Percentiles rank a stretch among this genome's conserved stretches.
These are phyloP conservation scores for Geotrupes spiniger DNA, from an alignment of 2,888 invertebrate species.

Conservation along the genomic window DNA sequence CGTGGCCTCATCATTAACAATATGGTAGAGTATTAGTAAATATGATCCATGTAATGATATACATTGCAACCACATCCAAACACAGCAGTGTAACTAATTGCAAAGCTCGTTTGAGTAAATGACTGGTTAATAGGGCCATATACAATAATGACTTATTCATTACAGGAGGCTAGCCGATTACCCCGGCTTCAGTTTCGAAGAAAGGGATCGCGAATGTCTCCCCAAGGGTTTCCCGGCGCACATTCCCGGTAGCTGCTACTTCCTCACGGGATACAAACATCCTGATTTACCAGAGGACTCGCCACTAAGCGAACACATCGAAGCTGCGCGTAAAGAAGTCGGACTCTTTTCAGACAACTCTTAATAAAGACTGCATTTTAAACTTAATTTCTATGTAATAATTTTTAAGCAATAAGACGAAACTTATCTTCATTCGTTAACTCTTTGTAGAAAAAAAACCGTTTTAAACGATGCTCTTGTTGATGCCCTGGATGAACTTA, in stretches of 20 bases:
- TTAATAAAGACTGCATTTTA: slow-evolving; percentile 22
- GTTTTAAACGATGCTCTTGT: background rate
- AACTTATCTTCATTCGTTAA: background rate
- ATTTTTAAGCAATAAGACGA: slow-evolving; percentile 6
- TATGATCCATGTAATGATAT: no score
- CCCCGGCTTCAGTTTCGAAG: slow-evolving; percentile 74
- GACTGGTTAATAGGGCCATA: no score
- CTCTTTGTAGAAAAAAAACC: background rate
- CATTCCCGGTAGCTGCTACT: slow-evolving; percentile 80
- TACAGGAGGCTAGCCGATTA: slow-evolving; percentile 72
- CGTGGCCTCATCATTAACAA: no score
- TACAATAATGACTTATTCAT: slow-evolving; percentile 8
- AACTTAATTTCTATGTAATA: background rate
- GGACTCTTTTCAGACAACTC: slow-evolving; percentile 51
- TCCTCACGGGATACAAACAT: slow-evolving; percentile 76
- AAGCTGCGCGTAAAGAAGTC: slow-evolving; percentile 62
- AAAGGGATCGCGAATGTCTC: slow-evolving; percentile 71
- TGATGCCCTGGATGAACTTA: background rate
- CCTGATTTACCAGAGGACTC: slow-evolving; percentile 60
- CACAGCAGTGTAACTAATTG: no score
- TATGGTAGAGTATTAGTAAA: no score
- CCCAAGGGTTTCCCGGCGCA: slow-evolving; percentile 82
- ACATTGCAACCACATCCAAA: no score
- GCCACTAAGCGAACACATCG: slow-evolving; percentile 66
- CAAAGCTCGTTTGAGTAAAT: no score